A percentile compares a stretch with the other conserved stretches of the same genome.
Conservation (phyloP, 23 tunicate genomes). For the Styela clava region DNA sequence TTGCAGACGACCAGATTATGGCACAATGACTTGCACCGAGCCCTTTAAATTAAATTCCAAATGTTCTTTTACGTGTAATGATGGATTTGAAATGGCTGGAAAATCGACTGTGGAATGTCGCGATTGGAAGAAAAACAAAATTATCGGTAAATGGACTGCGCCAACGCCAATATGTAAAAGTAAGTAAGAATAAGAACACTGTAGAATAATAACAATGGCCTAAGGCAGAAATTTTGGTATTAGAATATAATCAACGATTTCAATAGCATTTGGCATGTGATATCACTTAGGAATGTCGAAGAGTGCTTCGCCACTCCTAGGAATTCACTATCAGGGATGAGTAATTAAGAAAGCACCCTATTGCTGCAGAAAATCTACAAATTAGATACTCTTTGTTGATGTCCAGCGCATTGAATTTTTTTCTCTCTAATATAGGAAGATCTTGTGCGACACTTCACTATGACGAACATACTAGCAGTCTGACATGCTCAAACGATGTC, state of each 20-base stretch:
- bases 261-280: no score
- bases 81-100: conserved; percentile 12
- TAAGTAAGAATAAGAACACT: neutral
- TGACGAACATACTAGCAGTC: conserved; percentile 5
- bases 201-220: no score
- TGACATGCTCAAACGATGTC: conserved; percentile 1
- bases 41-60: neutral
- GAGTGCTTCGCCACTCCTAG: no score
- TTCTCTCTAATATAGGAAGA: conserved; percentile 5
- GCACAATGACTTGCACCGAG: conserved; percentile 3
- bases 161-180: conserved; percentile 17
- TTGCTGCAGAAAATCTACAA: no score
- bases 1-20: neutral
- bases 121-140: neutral
- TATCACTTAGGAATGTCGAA: no score
- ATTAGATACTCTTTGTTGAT: no score
- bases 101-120: neutral
- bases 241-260: no score
- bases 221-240: neutral
- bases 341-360: no score
- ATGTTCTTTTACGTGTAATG: conserved; percentile 10
- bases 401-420: no score
- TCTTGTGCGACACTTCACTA: neutral
- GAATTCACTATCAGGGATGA: no score
- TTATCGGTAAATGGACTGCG: conserved; percentile 20